Base-by-base conservation (phyloP, 2,113 vertebrate genomes). In the Brachypodius melanocephalos region DNA sequence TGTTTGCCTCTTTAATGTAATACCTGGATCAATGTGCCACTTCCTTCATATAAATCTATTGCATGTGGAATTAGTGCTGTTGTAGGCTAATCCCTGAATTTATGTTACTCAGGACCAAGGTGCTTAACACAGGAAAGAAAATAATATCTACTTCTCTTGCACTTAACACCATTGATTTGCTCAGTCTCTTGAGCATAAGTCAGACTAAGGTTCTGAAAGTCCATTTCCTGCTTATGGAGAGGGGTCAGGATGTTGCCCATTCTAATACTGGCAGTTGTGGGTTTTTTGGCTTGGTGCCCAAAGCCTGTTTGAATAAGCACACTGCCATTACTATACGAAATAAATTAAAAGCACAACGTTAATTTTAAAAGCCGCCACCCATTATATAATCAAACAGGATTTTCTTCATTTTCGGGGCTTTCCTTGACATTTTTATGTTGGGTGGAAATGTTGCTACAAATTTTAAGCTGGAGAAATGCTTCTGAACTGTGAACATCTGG, bases 391-490 rank as follows among this genome's bases (percentile, higher is more conserved):
- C 49, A 38, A 79, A 71, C 12, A 10, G 29, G 29, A 46, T 95
- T 79, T 74, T 78, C 36, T 88, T 86, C 11, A 25, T 66, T 87
- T 89, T 83, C 1, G 20, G 48, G 43, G 10, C 51, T 94, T 95
- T 94, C 14, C 74, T 73, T 89, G 34, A 58, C 12, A 18, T 85
- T 94, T 94, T 83, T 80, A 10, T 54, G 12, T 48, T 89, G 63
- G 17, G 38, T 88, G 43, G 61, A 91, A 96, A 73, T 74, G 34
- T 80, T 85, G 51, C 26, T 91, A 69, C 81, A 85, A 51, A 69
- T 91, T 88, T 76, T 67, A 57, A 90, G 79, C 63, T 48, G 51
- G 57, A 94, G 65, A 61, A 94, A 76, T 74, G 21, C 89, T 92
- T 88, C 58, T 95, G 42, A 89, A 69, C 32, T 55, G 22, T 73